Percentiles rank a stretch among this genome's conserved stretches.
These are phyloP conservation scores for Pangasius larnaudii DNA, from an alignment of 2,797 vertebrate species.

Conservation along the genomic window DNA sequence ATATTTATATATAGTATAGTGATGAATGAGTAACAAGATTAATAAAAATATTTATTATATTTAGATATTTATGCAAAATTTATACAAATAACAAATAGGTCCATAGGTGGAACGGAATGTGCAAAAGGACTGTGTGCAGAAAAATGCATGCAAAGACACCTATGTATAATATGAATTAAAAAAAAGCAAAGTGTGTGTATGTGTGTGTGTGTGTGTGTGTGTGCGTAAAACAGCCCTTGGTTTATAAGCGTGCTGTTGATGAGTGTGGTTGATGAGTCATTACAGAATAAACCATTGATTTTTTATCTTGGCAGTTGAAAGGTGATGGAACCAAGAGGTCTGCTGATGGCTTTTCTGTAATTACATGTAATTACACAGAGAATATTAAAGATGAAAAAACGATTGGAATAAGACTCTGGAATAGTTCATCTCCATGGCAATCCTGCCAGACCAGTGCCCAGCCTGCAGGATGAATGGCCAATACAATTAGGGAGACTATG, in stretches of 20 bases:
- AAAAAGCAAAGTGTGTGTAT: neutral
- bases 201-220: neutral
- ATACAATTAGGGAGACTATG: neutral
- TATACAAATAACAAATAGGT: too few species aligned
- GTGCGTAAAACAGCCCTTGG: neutral
- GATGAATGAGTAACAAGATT: too few species aligned
- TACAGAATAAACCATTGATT: neutral
- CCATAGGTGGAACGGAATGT: too few species aligned
- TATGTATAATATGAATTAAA: neutral
- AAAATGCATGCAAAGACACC: neutral
- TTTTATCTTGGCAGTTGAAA: neutral
- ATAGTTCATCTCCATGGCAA: neutral
- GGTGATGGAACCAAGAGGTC: neutral
- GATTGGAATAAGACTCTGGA: neutral
- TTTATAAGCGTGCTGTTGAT: neutral
- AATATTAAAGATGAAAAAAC: neutral
- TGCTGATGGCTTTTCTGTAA: neutral
- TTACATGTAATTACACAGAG: neutral
- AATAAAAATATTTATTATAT: too few species aligned
- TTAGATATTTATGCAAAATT: too few species aligned
- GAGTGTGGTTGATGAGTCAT: neutral
- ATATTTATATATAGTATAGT: too few species aligned
- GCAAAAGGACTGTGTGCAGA: neutral
- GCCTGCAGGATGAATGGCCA: neutral
- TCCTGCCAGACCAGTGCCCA: neutral